Evolutionary conservation across 2,888 invertebrate genomes (phyloP).

Genomic region (Erpobdella octoculata): DNA sequence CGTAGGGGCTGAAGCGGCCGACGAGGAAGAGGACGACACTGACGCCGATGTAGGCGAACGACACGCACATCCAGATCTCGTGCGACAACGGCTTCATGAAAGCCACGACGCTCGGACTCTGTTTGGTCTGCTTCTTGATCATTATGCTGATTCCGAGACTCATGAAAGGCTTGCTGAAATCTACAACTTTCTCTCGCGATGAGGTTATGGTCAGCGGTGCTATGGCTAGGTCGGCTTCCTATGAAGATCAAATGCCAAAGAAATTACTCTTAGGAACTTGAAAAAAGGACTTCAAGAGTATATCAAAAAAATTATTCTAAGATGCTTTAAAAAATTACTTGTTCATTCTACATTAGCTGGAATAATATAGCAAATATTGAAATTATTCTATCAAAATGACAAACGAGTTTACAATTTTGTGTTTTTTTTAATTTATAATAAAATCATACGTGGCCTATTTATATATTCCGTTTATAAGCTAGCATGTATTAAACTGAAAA

Average conservation of each 20-base stretch:
- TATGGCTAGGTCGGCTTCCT: conserved; percentile 92
- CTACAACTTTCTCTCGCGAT: conserved; percentile 84
- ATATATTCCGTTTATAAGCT: no score
- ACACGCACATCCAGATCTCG: conserved; percentile 86
- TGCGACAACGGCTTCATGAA: conserved; percentile 92
- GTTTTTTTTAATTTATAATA: no score
- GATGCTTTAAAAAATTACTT: no score
- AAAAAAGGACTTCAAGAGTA: not conserved
- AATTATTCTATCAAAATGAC: no score
- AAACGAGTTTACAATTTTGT: no score
- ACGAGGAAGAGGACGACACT: conserved; percentile 94
- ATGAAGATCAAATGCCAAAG: conserved; percentile 35
- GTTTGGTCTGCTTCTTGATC: conserved; percentile 82
- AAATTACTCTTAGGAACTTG: conserved; percentile 39
- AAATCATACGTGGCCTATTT: no score
- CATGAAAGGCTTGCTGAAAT: conserved; percentile 96
- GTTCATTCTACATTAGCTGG: no score
- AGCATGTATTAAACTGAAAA: no score
- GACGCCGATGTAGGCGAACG: conserved; percentile 85
- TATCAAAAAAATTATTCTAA: not conserved
- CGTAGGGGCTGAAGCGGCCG: conserved; percentile 90
- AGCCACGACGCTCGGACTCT: conserved; percentile 84
- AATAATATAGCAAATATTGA: no score
- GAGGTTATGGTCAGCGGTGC: conserved; percentile 90
- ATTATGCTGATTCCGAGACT: conserved; percentile 88